Conservation (phyloP, 2,113 vertebrate genomes). For the Lasiurus borealis region DNA sequence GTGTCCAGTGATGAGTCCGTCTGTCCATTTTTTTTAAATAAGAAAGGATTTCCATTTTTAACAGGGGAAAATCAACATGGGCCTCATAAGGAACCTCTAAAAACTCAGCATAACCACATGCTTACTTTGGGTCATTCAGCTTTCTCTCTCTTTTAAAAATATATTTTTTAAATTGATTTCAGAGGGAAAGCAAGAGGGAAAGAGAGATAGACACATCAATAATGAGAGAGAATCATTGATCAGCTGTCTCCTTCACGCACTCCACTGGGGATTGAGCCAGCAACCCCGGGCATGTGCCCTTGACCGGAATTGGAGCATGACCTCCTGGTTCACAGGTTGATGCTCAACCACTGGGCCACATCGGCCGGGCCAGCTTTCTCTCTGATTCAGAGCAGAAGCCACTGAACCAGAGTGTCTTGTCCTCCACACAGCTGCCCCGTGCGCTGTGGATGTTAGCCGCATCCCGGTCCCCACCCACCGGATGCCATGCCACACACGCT, state of each 20-base stretch:
- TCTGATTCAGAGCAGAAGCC: neutral
- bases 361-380: neutral
- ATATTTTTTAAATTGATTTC: too few species aligned
- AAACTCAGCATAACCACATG: neutral
- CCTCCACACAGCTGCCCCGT: neutral
- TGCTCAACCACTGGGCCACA: too few species aligned
- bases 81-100: neutral
- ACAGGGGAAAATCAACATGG: neutral
- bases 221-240: too few species aligned
- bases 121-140: neutral
- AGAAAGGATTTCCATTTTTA: neutral
- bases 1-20: neutral
- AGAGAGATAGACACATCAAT: too few species aligned
- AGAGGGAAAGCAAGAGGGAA: too few species aligned
- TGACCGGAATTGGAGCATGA: too few species aligned
- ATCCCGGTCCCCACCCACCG: neutral
- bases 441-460: rapidly evolving
- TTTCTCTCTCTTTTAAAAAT: neutral
- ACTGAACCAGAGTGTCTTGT: neutral
- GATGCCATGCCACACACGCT: neutral
- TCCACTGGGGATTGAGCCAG: too few species aligned
- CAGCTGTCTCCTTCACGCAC: too few species aligned
- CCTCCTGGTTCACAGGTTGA: too few species aligned
- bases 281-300: too few species aligned
- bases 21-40: neutral